These are phyloP conservation scores for Euura lappo DNA, from an alignment of 1,140 invertebrate species.

Conservation along the genomic window DNA sequence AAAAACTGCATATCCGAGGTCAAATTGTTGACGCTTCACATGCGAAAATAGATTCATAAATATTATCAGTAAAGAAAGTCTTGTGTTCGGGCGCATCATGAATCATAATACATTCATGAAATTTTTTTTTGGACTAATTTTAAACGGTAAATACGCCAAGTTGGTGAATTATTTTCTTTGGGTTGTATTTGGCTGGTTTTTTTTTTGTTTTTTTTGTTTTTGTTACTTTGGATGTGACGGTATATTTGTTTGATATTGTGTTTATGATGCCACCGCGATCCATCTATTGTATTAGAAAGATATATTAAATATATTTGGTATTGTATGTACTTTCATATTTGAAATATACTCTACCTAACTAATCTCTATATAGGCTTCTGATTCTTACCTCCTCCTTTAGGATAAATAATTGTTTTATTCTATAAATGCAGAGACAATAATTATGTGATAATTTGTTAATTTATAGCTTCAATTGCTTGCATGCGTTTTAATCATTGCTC, in stretches of 20 bases:
- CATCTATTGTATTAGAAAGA: conserved; percentile 2
- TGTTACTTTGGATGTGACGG: conserved; percentile 25
- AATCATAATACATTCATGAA: conserved; percentile 3
- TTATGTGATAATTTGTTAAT: not conserved
- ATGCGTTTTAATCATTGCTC: not conserved
- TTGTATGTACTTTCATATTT: conserved; percentile 1
- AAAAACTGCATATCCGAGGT: conserved; percentile 10
- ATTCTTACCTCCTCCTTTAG: not conserved
- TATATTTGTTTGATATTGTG: conserved; percentile 18
- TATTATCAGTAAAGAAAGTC: conserved; percentile 24
- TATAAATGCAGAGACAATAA: not conserved
- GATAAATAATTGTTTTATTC: not conserved
- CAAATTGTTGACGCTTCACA: not conserved
- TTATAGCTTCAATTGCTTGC: not conserved
- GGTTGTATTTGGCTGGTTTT: conserved; percentile 10
- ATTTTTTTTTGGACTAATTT: conserved; percentile 21
- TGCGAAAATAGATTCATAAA: conserved; percentile 9
- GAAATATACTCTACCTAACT: not conserved
- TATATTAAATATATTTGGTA: conserved; percentile 17
- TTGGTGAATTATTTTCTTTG: not conserved
- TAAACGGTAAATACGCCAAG: conserved; percentile 14
- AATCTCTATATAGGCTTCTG: not conserved
- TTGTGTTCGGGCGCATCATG: conserved; percentile 12
- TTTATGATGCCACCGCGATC: conserved; percentile 1
- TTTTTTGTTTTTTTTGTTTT: conserved; percentile 22